Conservation (phyloP, 2,888 invertebrate species). For the Nemotelus nigrinus region DNA sequence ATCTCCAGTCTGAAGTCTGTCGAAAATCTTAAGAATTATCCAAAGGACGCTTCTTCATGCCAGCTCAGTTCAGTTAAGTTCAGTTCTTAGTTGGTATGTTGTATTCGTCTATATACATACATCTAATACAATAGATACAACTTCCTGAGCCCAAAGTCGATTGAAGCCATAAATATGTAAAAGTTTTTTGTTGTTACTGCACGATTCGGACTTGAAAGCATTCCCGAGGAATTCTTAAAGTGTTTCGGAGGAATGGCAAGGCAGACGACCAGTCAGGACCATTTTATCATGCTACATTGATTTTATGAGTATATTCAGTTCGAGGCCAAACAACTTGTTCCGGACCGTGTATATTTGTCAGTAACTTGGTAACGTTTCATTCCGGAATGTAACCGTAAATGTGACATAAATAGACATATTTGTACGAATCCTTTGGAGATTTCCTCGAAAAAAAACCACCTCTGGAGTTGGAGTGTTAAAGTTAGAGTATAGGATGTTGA, state of each 20-base stretch:
- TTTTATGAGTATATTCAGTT: conserved; percentile 37
- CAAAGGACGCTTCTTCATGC: not conserved
- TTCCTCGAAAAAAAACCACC: too few species aligned
- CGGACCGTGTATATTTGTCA: not conserved
- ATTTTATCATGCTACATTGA: conserved; percentile 38
- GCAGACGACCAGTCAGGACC: conserved; percentile 37
- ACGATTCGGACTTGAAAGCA: conserved; percentile 12
- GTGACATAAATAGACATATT: conserved; percentile 16
- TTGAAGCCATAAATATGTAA: conserved; percentile 28
- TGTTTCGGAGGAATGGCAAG: not conserved
- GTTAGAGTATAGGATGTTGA: too few species aligned
- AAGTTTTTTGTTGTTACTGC: conserved; percentile 16
- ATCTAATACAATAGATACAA: too few species aligned
- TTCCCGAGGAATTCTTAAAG: conserved; percentile 30
- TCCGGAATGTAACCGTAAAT: conserved; percentile 35
- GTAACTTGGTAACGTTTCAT: conserved; percentile 16
- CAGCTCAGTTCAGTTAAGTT: too few species aligned
- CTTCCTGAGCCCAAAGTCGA: not conserved
- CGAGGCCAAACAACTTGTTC: conserved; percentile 33
- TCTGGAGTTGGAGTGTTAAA: too few species aligned
- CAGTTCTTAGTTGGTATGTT: too few species aligned
- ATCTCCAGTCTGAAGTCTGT: not conserved
- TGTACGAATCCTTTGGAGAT: not conserved
- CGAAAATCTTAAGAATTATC: not conserved
- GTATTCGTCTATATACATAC: too few species aligned